A percentile compares a stretch with the other conserved stretches of the same genome.
Evolutionary conservation across 2,797 vertebrate genomes (phyloP).

Genomic region (Lacerta viridis): DNA sequence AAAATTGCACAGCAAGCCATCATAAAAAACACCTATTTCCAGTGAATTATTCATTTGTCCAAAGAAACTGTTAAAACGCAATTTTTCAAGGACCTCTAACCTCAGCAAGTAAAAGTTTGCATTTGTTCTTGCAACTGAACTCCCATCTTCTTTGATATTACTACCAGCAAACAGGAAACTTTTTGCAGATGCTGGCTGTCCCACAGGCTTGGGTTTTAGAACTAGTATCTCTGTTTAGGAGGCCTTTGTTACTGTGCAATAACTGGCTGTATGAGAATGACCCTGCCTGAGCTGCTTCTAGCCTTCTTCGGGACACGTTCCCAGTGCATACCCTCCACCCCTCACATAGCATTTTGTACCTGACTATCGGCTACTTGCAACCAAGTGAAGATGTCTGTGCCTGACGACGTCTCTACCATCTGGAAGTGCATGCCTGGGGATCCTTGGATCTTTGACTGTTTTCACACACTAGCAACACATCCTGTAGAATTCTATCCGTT

Average conservation of each 20-base stretch:
- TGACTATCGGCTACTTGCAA: no score
- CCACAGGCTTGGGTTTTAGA: background rate
- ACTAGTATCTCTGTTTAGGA: background rate
- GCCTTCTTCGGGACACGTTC: background rate
- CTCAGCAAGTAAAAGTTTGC: background rate
- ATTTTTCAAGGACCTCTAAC: background rate
- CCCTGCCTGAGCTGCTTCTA: background rate
- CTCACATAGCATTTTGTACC: no score
- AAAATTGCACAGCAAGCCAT: no score
- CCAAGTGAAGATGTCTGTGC: no score
- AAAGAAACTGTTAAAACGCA: background rate
- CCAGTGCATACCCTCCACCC: background rate
- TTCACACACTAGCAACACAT: no score
- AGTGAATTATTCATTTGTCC: background rate
- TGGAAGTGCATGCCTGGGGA: no score
- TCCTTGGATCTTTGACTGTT: no score
- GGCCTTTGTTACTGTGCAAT: background rate
- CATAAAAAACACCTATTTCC: background rate
- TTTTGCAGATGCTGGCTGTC: background rate
- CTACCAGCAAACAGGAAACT: background rate
- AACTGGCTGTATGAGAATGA: background rate
- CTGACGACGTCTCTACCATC: no score
- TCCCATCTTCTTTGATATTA: no score
- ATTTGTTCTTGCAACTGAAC: background rate
- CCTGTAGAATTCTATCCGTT: no score